Evolutionary conservation across 2,797 vertebrate genomes (phyloP), one percentile per base, ranked within the genome.

Genomic region (Acrossocheilus wenchowensis): DNA sequence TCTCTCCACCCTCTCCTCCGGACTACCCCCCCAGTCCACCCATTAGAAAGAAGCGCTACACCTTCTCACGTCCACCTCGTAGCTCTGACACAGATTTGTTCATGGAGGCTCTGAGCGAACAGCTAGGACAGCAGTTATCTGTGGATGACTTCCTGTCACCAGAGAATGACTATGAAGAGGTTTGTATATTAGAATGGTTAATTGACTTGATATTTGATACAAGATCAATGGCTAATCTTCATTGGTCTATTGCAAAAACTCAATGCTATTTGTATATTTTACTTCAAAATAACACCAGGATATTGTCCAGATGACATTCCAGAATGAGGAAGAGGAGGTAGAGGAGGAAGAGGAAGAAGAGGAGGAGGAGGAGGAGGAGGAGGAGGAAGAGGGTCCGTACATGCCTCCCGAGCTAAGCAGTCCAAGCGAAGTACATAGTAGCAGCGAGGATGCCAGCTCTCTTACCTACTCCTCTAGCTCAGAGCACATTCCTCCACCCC

Each of bases 131-230:
- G 90, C 94, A 95, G 11, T 95, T 97, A 87, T 94, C 97, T 0
- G 95, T 97, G 30, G 98, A 99, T 12, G 98, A 99, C 73, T 99
- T 98, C 91, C 94, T 99, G 88, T 97, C 95, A n/a, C 97, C 98
- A 0, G 98, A 99, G 90, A 99, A 99, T 0, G 98, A 99, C 92
- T 99, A 99, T 0, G 98, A 99, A 91, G 98, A 99, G 97, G 98
- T 99, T 93, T 80, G 94, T 83, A 62, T 48, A 19, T 71, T 69
- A 52, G 6, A n/a, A 81, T 80, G 48, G 30, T 78, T 52, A 39
- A 43, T 15, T 78, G 4, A 17, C 21, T 62, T 41, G 11, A 78
- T 3, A 43, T 36, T 60, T 43, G 41, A 10, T 43, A 43, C 41
- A 43, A 9, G 41, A 43, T 43, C 8, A 43, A 43, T 43, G 41